Conservation (phyloP, 2,113 vertebrate species). For the Poeciliopsis retropinna region DNA sequence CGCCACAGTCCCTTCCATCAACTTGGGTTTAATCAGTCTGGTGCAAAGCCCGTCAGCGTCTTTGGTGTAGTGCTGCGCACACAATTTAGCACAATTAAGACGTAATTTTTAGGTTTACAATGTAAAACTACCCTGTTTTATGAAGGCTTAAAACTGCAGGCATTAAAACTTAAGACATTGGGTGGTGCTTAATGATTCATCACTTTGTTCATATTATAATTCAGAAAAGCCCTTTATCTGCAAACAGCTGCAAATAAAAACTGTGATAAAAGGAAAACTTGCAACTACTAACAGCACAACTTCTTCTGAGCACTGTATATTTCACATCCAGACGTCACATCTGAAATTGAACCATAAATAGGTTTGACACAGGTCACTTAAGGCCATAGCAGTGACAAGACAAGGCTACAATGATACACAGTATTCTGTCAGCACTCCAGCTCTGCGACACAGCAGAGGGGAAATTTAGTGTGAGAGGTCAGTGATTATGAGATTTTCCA, state of each 20-base stretch:
- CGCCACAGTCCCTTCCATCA: slow-evolving; percentile 97
- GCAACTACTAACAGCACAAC: background rate
- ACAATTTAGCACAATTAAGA: background rate
- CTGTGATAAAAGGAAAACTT: slow-evolving; percentile 16
- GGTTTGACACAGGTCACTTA: background rate
- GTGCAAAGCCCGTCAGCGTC: slow-evolving; percentile 82
- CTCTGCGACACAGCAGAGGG: background rate
- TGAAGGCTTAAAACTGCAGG: background rate
- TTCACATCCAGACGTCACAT: background rate
- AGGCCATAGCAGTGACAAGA: background rate
- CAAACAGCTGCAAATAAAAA: slow-evolving; percentile 2
- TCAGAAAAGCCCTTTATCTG: slow-evolving; percentile 23
- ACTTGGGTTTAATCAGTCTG: slow-evolving; percentile 89
- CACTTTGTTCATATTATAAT: slow-evolving; percentile 1
- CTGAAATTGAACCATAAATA: background rate
- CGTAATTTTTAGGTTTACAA: background rate
- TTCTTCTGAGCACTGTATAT: background rate
- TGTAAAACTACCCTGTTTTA: background rate
- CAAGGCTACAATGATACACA: background rate
- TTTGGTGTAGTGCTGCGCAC: slow-evolving; percentile 92
- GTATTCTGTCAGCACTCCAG: background rate
- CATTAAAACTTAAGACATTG: background rate
- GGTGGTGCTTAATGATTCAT: background rate
- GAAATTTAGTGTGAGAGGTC: background rate
- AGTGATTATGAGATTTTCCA: background rate